Base-by-base conservation (phyloP, 2,113 vertebrate genomes). In the Aplodontia rufa region DNA sequence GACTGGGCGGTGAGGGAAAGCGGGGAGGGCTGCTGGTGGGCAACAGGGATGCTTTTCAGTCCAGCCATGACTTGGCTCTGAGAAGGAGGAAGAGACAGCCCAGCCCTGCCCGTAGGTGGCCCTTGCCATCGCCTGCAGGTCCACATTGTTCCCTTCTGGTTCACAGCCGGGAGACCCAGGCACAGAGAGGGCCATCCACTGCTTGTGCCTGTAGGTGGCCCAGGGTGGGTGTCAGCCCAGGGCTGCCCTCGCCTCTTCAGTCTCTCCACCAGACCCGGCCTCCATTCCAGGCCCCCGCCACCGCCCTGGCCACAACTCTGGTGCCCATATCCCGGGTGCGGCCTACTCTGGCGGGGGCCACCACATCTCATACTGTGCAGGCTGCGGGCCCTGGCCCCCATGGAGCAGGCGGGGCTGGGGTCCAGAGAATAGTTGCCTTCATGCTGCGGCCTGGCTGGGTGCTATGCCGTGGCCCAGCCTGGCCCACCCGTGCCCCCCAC, bases 381-480 rank as follows among this genome's bases (percentile, higher is more conserved):
- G 72, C 91, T 28, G 40, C 22, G 13, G 13, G 66, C 45, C 90
- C 69, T 11, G 37, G 49, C 62, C 82, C 60, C 8, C 3, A 49
- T 62, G 0, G 13, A 13, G 69, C 2, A 3, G 87, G 76, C 8
- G 64, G 86, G 94, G 75, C 47, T 6, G 30, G 32, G 40, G 32
- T 68, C 10, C 0, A 55, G 60, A 87, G 92, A 94, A 91, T 84
- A 32, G 75, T 55, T 4, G 80, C 94, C 96, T 97, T 97, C 89
- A 94, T 49, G 66, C 62, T 5, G 60, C 16, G 24, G 90, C 60
- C 13, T n/a, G 2, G 84, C 71, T 16, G 78, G 22, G 82, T 71
- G 87, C 87, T 32, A 88, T 7, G 42, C 89, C 69, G 85, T 1
- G 45, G 85, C 69, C 83, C 28, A 1, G 74, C 79, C 79, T 9